phyloP scores from a whole-genome alignment of 2,797 vertebrate genomes.

The Sebastes nivosus region DNA sequence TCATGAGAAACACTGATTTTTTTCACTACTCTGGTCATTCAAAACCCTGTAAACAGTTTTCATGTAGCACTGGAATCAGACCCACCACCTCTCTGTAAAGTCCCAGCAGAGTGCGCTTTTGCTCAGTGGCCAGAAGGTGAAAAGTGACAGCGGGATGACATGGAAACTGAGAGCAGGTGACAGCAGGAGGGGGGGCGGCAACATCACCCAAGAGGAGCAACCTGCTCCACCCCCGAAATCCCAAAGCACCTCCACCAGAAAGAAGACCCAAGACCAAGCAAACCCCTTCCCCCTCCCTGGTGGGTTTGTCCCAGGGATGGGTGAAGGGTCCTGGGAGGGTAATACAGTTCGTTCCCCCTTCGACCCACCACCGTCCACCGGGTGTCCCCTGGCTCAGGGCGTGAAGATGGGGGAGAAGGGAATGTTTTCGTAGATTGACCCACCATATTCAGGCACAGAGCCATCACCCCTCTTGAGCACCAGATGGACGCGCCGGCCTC shows the following conservation, averaged over 20 bases:
- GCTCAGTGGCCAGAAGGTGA: slow-evolving; percentile 78
- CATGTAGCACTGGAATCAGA: slow-evolving; percentile 53
- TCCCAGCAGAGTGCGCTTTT: slow-evolving; percentile 77
- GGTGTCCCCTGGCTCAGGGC: slow-evolving; percentile 88
- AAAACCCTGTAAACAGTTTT: slow-evolving; percentile 69
- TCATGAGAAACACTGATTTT: slow-evolving; percentile 52
- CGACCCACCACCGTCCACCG: slow-evolving; percentile 63
- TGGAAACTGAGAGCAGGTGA: slow-evolving; percentile 84
- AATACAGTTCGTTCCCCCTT: slow-evolving; percentile 56
- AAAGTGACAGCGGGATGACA: slow-evolving; percentile 90
- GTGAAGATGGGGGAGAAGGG: slow-evolving; percentile 99
- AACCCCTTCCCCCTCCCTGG: slow-evolving; percentile 57
- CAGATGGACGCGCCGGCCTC: slow-evolving; percentile 93
- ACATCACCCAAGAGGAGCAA: slow-evolving; percentile 79
- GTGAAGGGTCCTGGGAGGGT: slow-evolving; percentile 49
- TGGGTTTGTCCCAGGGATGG: slow-evolving; percentile 84
- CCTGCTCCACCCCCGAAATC: slow-evolving; percentile 42
- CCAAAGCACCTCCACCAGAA: slow-evolving; percentile 69
- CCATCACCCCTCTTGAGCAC: slow-evolving; percentile 98
- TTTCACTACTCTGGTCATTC: slow-evolving; percentile 51
- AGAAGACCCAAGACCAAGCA: slow-evolving; percentile 51
- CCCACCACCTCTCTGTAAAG: slow-evolving; percentile 65
- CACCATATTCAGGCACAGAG: slow-evolving; percentile 99
- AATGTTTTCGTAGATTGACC: slow-evolving; percentile 99
- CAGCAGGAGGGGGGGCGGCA: slow-evolving; percentile 40